Percentiles rank a stretch among this genome's conserved stretches.
These are phyloP conservation scores for Ametastegia equiseti DNA, from an alignment of 2,888 invertebrate genomes.

Conservation along the genomic window DNA sequence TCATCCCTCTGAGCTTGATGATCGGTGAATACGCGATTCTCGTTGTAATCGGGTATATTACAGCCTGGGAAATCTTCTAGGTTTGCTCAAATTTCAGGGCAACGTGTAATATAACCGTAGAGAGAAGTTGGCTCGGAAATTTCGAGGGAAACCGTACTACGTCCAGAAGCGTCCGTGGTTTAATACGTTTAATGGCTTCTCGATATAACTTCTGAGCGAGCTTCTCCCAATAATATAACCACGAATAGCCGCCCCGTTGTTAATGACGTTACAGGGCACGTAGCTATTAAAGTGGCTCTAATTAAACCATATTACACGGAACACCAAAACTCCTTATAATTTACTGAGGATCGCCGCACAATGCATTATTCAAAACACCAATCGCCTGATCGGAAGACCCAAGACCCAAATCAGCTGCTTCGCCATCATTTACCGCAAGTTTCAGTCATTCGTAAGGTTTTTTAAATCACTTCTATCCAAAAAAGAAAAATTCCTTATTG, in stretches of 20 bases:
- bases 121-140: not conserved
- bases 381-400: no score
- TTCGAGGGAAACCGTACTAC: slow-evolving; percentile 26
- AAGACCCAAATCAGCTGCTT: no score
- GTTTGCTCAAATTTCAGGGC: not conserved
- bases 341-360: not conserved
- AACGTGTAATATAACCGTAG: not conserved
- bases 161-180: slow-evolving; percentile 29
- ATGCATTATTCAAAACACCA: not conserved
- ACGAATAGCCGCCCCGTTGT: slow-evolving; percentile 41
- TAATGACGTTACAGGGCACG: slow-evolving; percentile 38
- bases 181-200: slow-evolving; percentile 46
- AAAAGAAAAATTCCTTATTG: no score
- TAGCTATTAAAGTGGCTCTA: slow-evolving; percentile 32
- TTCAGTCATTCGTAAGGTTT: no score
- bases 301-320: slow-evolving; percentile 16
- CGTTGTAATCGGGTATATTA: not conserved
- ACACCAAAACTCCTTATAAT: slow-evolving; percentile 21
- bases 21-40: not conserved
- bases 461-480: no score
- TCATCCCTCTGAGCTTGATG: not conserved
- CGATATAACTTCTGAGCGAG: slow-evolving; percentile 43
- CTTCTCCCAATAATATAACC: slow-evolving; percentile 44
- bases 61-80: no score
- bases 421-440: no score